Conservation (phyloP, 2,113 vertebrate genomes). For the Oxygymnocypris stewartii region DNA sequence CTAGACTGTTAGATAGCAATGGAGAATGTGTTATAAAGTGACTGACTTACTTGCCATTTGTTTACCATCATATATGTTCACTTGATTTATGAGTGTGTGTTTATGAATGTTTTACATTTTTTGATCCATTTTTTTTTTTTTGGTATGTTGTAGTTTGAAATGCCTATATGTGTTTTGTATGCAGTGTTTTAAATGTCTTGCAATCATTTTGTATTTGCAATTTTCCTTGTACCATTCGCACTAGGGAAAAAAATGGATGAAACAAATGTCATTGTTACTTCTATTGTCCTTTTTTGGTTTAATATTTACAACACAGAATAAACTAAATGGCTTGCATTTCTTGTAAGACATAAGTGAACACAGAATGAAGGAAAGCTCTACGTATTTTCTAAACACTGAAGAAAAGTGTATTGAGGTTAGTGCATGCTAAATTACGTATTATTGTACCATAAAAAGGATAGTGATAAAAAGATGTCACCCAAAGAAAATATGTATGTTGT, state of each 20-base stretch:
- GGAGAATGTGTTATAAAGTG: background rate
- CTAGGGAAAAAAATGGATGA: background rate
- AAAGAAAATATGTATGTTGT: background rate
- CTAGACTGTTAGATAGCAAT: slow-evolving; percentile 91
- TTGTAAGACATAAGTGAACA: background rate
- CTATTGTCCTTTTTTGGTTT: background rate
- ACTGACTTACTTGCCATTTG: background rate
- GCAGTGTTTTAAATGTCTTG: slow-evolving; percentile 20
- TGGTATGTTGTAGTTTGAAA: background rate
- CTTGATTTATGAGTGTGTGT: background rate
- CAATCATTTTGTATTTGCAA: slow-evolving; percentile 21
- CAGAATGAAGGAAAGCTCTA: background rate
- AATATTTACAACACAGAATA: background rate
- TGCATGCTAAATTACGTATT: background rate
- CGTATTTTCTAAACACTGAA: background rate
- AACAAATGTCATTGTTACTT: background rate
- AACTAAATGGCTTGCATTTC: background rate
- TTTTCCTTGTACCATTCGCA: too few relatives aligned
- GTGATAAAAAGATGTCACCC: background rate
- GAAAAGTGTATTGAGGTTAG: background rate
- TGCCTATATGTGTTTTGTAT: slow-evolving; percentile 9
- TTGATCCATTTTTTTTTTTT: background rate
- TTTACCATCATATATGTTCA: slow-evolving; percentile 2
- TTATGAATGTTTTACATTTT: background rate
- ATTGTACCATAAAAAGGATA: background rate